Base-by-base conservation (phyloP, 1,140 invertebrate genomes). In the Homarus americanus region DNA sequence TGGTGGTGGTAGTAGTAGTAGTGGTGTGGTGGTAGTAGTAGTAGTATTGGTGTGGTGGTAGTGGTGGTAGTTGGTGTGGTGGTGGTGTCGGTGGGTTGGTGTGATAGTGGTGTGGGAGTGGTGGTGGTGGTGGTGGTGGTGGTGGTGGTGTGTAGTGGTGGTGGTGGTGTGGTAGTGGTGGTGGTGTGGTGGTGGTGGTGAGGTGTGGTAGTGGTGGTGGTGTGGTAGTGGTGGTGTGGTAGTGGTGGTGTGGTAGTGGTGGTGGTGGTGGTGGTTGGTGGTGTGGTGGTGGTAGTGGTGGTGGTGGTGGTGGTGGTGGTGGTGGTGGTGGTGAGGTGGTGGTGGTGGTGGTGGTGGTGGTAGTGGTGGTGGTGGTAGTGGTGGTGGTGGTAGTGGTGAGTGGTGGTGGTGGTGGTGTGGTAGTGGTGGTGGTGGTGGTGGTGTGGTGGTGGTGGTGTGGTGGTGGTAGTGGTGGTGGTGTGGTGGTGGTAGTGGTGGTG, bases 211-310 rank as follows among this genome's bases (percentile, higher is more conserved):
- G 38, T 34, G 73, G 73, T 4, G 15, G 2, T 5, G 7, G 73
- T 12, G n/a, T 76, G 72, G 72, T 73, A 28, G 1, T 28, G 28
- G 72, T 32, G 72, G n/a, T n/a, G 7, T 73, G 72, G 28, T 2
- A 24, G 72, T 32, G 20, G 36, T 73, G 10, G 2, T 3, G n/a
- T 73, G 36, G 32, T 73, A 2, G 28, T 0, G 72, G 72, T 63
- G 53, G 53, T 63, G 53, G 53, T 63, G 53, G 53, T 63, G 53
- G 53, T 63, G 53, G 53, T n/a, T n/a, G n/a, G n/a, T n/a, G n/a
- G n/a, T n/a, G n/a, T n/a, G n/a, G n/a, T 75, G 38, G 15, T n/a
- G 32, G 75, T 63, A 28, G 58, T 28, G 20, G 28, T 28, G 58
- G 49, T 36, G 4, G 12, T 36, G 40, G 36, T 2, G 28, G 17